These are phyloP conservation scores for Yponomeuta sedellus DNA, from an alignment of 2,888 invertebrate genomes.

Conservation along the genomic window DNA sequence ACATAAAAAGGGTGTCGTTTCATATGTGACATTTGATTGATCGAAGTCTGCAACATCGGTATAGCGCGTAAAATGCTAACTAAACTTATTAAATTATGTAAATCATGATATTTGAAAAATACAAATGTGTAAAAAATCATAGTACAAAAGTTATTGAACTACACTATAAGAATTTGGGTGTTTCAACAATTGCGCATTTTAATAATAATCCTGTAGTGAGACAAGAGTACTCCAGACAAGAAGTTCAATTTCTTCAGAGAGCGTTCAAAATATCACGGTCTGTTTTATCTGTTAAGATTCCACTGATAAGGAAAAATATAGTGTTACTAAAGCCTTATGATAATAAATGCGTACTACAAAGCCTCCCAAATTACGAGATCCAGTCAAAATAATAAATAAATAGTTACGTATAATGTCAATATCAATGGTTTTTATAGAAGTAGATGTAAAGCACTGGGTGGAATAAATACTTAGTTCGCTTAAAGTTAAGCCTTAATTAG, in stretches of 20 bases:
- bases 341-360: constrained; percentile 12
- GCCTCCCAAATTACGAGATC: constrained; percentile 13
- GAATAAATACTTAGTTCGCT: constrained; percentile 11
- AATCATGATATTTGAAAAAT: no score
- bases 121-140: no score
- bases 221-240: not conserved
- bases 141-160: no score
- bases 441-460: constrained; percentile 11
- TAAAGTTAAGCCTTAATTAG: not conserved
- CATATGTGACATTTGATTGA: no score
- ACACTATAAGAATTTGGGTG: no score
- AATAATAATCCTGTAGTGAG: not conserved
- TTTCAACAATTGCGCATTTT: no score
- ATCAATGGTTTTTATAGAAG: not conserved
- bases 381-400: constrained; percentile 7
- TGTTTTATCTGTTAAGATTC: not conserved
- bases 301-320: not conserved
- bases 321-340: not conserved
- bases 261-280: not conserved
- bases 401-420: not conserved
- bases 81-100: no score
- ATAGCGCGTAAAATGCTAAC: no score
- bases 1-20: no score
- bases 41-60: no score
- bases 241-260: not conserved